These are phyloP conservation scores for Melanogrammus aeglefinus DNA, from an alignment of 2,797 vertebrate species.

Conservation along the genomic window DNA sequence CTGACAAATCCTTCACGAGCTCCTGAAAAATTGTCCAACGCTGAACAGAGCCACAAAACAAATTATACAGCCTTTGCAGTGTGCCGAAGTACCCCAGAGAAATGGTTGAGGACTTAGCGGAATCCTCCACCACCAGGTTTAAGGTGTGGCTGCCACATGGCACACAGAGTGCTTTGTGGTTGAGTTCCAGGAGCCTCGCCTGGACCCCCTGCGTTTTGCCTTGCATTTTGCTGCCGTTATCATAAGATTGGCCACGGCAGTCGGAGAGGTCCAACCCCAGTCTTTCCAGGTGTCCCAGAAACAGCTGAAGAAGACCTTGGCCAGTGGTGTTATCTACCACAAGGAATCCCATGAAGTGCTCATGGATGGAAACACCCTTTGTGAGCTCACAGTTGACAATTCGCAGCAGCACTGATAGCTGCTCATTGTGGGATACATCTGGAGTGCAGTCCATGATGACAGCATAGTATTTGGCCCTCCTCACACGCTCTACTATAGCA, in stretches of 20 bases:
- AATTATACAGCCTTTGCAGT: constrained; percentile 14
- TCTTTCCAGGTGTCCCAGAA: constrained; percentile 21
- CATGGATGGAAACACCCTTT: constrained; percentile 17
- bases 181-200: constrained; percentile 6
- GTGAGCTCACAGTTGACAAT: constrained; percentile 19
- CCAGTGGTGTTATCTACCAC: constrained; percentile 14
- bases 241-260: constrained; percentile 21
- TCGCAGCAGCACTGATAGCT: constrained; percentile 12
- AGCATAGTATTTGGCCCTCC: constrained; percentile 21
- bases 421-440: constrained; percentile 23
- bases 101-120: constrained; percentile 23
- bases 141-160: constrained; percentile 20
- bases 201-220: constrained; percentile 7
- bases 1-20: constrained; percentile 4
- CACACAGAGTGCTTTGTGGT: constrained; percentile 5
- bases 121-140: constrained; percentile 21
- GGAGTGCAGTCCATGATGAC: constrained; percentile 32
- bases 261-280: constrained; percentile 12
- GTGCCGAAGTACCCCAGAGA: constrained; percentile 25
- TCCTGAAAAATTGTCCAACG: constrained; percentile 10
- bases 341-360: constrained; percentile 30
- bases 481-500: constrained; percentile 25
- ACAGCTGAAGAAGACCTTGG: constrained; percentile 5
- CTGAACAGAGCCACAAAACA: constrained; percentile 21
- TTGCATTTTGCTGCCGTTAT: constrained; percentile 21